A percentile compares a stretch with the other conserved stretches of the same genome.
phyloP scores from a whole-genome alignment of 2,113 vertebrate genomes.

The Myocastor coypus region DNA sequence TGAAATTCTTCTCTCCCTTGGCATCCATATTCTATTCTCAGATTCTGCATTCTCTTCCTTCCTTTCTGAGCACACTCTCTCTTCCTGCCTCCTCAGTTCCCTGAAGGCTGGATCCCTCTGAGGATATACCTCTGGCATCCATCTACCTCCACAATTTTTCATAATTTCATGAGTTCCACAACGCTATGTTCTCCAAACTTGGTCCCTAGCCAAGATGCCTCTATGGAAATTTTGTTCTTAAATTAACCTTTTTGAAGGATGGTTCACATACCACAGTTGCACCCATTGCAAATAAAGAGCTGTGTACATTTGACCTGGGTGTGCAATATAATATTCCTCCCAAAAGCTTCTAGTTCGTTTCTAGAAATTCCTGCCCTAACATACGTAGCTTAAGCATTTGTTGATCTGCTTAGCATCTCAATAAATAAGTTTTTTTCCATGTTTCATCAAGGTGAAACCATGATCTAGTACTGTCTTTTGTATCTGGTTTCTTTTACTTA shows the following conservation, averaged over 20 bases:
- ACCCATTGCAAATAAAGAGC: background rate
- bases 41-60: background rate
- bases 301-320: background rate
- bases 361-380: background rate
- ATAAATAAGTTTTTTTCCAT: background rate
- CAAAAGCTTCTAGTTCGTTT: background rate
- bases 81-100: background rate
- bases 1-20: background rate
- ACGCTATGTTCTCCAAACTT: background rate
- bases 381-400: background rate
- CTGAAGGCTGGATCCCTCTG: background rate
- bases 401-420: background rate
- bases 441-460: background rate
- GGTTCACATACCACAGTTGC: background rate
- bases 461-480: background rate
- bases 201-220: background rate
- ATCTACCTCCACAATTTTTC: background rate
- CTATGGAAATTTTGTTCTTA: background rate
- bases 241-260: background rate
- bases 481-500: slow-evolving; percentile 24
- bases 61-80: background rate
- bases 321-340: background rate
- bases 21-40: background rate
- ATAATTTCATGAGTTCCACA: background rate
- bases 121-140: background rate